Conservation (phyloP, 2,888 invertebrate species). For the Molanna angustata region DNA sequence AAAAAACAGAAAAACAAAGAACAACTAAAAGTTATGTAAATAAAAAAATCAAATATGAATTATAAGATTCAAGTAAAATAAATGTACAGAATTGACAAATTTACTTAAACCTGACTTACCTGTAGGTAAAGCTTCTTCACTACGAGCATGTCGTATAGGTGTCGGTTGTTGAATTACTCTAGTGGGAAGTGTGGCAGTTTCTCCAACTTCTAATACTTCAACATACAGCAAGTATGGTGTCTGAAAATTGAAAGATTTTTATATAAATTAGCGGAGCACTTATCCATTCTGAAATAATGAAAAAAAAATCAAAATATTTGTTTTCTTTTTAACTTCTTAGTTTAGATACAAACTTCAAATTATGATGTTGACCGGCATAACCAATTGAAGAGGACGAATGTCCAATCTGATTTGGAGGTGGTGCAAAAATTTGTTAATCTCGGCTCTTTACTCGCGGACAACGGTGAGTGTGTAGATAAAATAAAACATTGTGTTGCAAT, state of each 20-base stretch:
- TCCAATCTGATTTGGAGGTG: too few species aligned
- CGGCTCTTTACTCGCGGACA: too few species aligned
- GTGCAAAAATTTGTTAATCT: too few species aligned
- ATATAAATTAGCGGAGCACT: not conserved
- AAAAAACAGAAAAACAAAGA: not conserved
- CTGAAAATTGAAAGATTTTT: slow-evolving; percentile 43
- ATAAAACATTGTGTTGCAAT: too few species aligned
- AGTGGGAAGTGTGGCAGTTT: slow-evolving; percentile 81
- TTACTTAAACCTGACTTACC: slow-evolving; percentile 11
- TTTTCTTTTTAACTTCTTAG: too few species aligned
- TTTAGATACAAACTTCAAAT: too few species aligned
- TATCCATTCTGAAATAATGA: not conserved
- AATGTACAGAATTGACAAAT: not conserved
- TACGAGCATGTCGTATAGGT: slow-evolving; percentile 85
- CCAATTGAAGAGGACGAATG: too few species aligned
- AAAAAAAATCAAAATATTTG: not conserved
- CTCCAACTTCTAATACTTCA: slow-evolving; percentile 80
- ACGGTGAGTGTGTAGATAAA: too few species aligned
- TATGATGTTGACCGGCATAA: too few species aligned
- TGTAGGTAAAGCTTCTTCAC: slow-evolving; percentile 82
- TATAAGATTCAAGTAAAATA: too few species aligned
- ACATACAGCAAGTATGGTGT: slow-evolving; percentile 97
- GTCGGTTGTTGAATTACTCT: slow-evolving; percentile 71
- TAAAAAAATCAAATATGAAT: too few species aligned
- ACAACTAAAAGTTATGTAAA: too few species aligned